These are phyloP conservation scores for Galerucella pusilla DNA, from an alignment of 2,888 invertebrate genomes.

Conservation along the genomic window DNA sequence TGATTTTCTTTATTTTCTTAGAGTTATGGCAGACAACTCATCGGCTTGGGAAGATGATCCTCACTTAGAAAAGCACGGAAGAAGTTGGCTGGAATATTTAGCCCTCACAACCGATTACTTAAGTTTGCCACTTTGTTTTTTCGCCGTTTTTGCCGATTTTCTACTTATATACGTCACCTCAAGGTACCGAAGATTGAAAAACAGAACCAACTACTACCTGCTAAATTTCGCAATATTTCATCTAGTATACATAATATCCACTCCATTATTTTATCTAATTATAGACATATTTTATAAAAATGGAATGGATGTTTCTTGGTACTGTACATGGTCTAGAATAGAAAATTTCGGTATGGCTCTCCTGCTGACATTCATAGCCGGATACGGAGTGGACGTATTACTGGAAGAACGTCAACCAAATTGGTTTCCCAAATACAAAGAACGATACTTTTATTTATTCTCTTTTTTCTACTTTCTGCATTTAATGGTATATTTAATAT, in stretches of 20 bases:
- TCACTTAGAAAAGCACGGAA: conserved; percentile 33
- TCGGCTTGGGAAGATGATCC: conserved; percentile 40
- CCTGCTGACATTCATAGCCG: conserved; percentile 42
- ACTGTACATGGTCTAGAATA: conserved; percentile 42
- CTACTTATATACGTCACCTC: conserved; percentile 35
- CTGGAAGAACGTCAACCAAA: conserved; percentile 32
- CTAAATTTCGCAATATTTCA: conserved; percentile 43
- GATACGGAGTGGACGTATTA: conserved; percentile 45
- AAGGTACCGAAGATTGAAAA: conserved; percentile 41
- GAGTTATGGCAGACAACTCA: conserved; percentile 25
- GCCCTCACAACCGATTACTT: conserved; percentile 38
- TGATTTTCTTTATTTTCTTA: neutral
- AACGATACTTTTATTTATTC: conserved; percentile 40
- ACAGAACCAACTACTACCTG: conserved; percentile 40
- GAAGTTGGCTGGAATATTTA: conserved; percentile 39
- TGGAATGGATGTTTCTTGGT: conserved; percentile 38
- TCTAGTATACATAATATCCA: conserved; percentile 42
- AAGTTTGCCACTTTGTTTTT: conserved; percentile 39
- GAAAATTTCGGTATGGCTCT: conserved; percentile 44
- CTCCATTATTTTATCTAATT: conserved; percentile 42
- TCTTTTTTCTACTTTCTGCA: conserved; percentile 44
- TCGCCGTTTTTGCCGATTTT: conserved; percentile 32
- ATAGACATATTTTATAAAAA: conserved; percentile 40
- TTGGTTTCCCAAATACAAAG: conserved; percentile 43
- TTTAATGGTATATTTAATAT: conserved; percentile 40